These are phyloP conservation scores for Panthera uncia DNA, from an alignment of 2,113 vertebrate genomes.

Conservation along the genomic window DNA sequence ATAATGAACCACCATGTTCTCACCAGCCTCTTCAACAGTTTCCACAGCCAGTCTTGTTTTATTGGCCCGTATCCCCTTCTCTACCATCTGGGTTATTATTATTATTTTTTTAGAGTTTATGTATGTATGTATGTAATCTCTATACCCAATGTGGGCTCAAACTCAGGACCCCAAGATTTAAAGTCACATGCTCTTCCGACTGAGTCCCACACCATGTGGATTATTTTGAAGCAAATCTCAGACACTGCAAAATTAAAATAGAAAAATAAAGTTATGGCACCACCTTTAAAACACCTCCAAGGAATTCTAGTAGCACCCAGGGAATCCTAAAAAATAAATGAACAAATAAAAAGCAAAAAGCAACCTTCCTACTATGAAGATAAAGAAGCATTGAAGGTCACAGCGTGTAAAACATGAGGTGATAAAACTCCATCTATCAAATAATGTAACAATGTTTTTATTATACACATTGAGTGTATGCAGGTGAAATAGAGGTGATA, in stretches of 20 bases:
- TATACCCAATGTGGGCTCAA: neutral
- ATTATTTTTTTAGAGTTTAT: neutral
- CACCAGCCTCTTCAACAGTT: neutral
- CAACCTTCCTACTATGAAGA: neutral
- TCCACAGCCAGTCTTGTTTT: neutral
- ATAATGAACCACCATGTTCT: neutral
- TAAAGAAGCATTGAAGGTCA: neutral
- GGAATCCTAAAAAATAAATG: neutral
- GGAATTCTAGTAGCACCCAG: neutral
- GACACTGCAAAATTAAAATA: neutral
- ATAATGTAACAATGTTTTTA: neutral
- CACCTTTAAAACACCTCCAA: neutral
- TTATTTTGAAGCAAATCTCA: slow-evolving; percentile 8
- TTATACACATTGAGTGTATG: neutral
- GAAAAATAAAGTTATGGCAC: neutral
- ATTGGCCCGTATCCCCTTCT: neutral
- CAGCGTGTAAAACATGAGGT: neutral
- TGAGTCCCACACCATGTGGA: neutral
- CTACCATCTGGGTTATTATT: neutral
- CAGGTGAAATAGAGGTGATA: neutral
- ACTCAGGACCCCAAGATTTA: neutral
- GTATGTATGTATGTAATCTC: neutral
- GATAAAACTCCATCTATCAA: neutral
- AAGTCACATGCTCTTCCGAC: neutral
- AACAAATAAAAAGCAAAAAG: neutral